phyloP scores from a whole-genome alignment of 92 coral and sea anemone species.

The Siderastrea siderea region DNA sequence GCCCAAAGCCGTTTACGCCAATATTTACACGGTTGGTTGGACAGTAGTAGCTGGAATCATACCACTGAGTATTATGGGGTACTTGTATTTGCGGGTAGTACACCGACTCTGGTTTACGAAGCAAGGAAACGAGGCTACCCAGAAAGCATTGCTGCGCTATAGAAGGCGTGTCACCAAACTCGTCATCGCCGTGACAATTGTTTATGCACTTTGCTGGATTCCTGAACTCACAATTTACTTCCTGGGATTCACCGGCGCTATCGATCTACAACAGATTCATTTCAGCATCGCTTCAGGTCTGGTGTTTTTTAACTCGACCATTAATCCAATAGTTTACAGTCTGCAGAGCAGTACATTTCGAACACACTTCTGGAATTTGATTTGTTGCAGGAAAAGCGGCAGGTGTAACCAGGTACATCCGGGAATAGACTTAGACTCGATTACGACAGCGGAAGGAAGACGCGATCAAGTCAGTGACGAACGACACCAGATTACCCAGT shows the following conservation, averaged over 20 bases:
- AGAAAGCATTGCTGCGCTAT: slow-evolving; percentile 46
- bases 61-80: slow-evolving; percentile 38
- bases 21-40: slow-evolving; percentile 45
- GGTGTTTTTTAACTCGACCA: slow-evolving; percentile 36
- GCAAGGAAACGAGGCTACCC: slow-evolving; percentile 48
- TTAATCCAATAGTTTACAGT: slow-evolving; percentile 37
- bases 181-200: slow-evolving; percentile 50
- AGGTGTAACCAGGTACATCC: slow-evolving; percentile 16
- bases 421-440: neutral
- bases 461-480: neutral
- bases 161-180: slow-evolving; percentile 52
- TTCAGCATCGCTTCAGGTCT: slow-evolving; percentile 35
- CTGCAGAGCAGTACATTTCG: slow-evolving; percentile 43
- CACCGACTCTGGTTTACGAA: slow-evolving; percentile 36
- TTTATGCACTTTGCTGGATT: slow-evolving; percentile 51
- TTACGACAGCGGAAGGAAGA: neutral
- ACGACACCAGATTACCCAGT: neutral
- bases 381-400: neutral
- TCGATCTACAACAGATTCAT: slow-evolving; percentile 7
- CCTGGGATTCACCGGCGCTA: slow-evolving; percentile 43
- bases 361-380: slow-evolving; percentile 17
- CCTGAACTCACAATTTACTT: slow-evolving; percentile 46
- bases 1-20: slow-evolving; percentile 30
- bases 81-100: slow-evolving; percentile 33
- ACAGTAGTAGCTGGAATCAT: slow-evolving; percentile 20